Evolutionary conservation across 2,113 vertebrate species (phyloP).

Genomic region (Brevimyrus niger): DNA sequence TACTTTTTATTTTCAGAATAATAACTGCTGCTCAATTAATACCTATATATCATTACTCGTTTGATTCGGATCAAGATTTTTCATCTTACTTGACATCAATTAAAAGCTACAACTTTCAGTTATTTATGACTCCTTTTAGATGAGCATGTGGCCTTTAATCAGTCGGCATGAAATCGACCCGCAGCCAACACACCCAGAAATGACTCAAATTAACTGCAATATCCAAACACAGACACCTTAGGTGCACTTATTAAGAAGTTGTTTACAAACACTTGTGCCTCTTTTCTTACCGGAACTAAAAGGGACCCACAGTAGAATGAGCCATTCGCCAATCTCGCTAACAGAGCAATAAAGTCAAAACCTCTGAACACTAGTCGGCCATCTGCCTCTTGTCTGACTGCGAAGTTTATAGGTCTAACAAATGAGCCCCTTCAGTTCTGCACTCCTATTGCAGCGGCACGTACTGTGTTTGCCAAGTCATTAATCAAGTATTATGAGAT

Average conservation of each 20-base stretch:
- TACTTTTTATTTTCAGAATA: neutral
- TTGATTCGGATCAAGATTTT: neutral
- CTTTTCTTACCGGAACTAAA: neutral
- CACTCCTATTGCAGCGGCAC: neutral
- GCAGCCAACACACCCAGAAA: neutral
- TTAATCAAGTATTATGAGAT: constrained; percentile 6
- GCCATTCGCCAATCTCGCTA: neutral
- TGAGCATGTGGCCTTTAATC: neutral
- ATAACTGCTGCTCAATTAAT: neutral
- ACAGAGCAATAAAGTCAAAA: neutral
- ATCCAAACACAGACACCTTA: neutral
- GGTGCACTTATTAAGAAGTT: neutral
- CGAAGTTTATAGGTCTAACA: constrained; percentile 12
- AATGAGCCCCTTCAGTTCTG: constrained; percentile 6
- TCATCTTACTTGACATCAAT: neutral
- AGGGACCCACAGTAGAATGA: neutral
- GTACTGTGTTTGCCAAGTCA: neutral
- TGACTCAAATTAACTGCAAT: neutral
- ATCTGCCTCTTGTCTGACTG: neutral
- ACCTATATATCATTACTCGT: neutral
- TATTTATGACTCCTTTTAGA: neutral
- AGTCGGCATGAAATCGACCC: neutral
- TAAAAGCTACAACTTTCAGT: neutral
- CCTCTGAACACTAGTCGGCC: neutral
- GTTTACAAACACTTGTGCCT: neutral